phyloP scores from a whole-genome alignment of 2,888 invertebrate species.

The Lasioglossum pauxillum region DNA sequence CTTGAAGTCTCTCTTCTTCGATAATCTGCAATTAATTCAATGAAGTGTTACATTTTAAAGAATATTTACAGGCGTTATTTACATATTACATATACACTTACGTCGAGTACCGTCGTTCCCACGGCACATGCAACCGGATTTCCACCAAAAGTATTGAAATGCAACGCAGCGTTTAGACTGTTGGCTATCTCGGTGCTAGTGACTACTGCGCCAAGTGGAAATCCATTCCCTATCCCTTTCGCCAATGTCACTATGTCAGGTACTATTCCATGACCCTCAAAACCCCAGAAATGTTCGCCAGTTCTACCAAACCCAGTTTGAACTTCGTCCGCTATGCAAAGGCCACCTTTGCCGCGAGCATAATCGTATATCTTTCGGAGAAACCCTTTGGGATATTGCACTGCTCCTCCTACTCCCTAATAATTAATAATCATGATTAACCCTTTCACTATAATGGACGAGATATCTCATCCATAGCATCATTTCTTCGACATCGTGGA shows the following conservation, averaged over 20 bases:
- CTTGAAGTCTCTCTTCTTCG: constrained; percentile 93
- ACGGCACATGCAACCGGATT: constrained; percentile 96
- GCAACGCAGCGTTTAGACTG: constrained; percentile 90
- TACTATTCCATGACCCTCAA: constrained; percentile 92
- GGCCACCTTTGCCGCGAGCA: constrained; percentile 92
- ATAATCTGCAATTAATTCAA: constrained; percentile 88
- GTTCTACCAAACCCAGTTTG: constrained; percentile 98
- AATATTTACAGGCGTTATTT: background rate
- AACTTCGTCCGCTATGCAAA: constrained; percentile 97
- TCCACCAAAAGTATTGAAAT: constrained; percentile 98
- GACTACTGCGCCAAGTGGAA: constrained; percentile 97
- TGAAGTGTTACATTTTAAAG: background rate
- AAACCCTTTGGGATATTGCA: constrained; percentile 96
- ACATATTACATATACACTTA: constrained; percentile 83
- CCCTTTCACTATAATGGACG: too few relatives aligned
- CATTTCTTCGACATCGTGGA: too few relatives aligned
- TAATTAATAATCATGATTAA: background rate
- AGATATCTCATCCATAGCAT: too few relatives aligned
- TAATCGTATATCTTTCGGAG: constrained; percentile 92
- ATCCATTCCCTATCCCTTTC: constrained; percentile 98
- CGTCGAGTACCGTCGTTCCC: constrained; percentile 96
- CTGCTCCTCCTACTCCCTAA: constrained; percentile 94
- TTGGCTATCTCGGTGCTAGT: constrained; percentile 95
- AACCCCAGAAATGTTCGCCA: constrained; percentile 98
- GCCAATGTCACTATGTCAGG: constrained; percentile 99